These are phyloP conservation scores for Dipodomys spectabilis DNA, from an alignment of 2,113 vertebrate species.

Conservation along the genomic window DNA sequence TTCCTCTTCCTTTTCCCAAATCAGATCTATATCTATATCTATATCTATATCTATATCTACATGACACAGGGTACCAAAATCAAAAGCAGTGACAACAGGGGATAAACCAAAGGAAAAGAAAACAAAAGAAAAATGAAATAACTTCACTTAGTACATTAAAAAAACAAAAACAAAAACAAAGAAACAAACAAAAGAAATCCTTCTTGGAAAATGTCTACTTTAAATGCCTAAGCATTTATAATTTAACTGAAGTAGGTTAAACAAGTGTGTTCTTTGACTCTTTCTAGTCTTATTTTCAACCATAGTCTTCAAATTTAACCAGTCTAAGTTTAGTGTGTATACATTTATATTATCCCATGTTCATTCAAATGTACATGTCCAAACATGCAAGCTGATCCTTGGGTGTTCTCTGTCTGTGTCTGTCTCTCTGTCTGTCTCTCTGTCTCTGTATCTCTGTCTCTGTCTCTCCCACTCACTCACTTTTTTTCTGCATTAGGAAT, in stretches of 20 bases:
- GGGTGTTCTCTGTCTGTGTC: background rate
- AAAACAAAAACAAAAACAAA: no score
- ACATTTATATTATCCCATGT: background rate
- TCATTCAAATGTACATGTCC: background rate
- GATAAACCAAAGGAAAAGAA: no score
- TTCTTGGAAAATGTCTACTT: background rate
- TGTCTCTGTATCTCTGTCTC: background rate
- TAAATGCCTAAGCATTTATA: background rate
- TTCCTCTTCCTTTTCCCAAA: no score
- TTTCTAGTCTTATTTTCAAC: background rate
- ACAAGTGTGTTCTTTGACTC: background rate
- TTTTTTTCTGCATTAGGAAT: background rate
- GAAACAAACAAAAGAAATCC: no score
- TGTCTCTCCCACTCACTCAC: background rate
- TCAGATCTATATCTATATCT: no score
- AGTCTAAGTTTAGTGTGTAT: background rate
- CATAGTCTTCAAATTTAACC: background rate
- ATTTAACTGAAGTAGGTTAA: background rate
- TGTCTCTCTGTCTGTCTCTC: background rate
- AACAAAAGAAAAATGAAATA: no score
- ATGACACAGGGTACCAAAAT: no score
- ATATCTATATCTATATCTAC: no score
- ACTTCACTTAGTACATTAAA: no score
- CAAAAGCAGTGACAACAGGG: no score
- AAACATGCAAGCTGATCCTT: background rate